phyloP scores from a whole-genome alignment of 2,113 vertebrate genomes.

The Bufo gargarizans region DNA sequence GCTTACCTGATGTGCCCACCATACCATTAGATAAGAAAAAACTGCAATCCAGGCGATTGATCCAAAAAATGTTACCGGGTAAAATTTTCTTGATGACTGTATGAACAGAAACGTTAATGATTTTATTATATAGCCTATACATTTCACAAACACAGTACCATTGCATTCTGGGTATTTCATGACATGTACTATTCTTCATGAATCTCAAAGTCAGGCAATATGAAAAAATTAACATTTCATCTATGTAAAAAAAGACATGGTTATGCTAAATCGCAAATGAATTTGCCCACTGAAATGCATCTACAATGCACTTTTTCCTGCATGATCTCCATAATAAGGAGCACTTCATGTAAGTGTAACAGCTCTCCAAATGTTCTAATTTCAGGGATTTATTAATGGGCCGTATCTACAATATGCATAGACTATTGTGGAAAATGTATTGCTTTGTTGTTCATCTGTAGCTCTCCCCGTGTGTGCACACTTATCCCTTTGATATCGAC shows the following conservation, averaged over 20 bases:
- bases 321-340: constrained; percentile 15
- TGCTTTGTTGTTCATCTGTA: constrained; percentile 2
- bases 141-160: neutral
- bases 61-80: constrained; percentile 90
- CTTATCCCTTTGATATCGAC: constrained; percentile 34
- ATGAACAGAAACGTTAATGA: constrained; percentile 62
- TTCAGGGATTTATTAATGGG: neutral
- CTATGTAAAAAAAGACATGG: neutral
- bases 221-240: neutral
- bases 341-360: neutral
- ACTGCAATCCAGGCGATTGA: constrained; percentile 91
- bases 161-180: neutral
- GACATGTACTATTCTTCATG: neutral
- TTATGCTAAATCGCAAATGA: neutral
- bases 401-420: constrained; percentile 8
- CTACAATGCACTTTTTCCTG: neutral
- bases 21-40: constrained; percentile 98
- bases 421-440: neutral
- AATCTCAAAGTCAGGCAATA: neutral
- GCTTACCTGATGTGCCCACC: constrained; percentile 99
- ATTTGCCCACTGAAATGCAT: neutral
- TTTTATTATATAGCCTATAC: neutral
- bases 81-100: constrained; percentile 84
- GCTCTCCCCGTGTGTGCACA: constrained; percentile 3
- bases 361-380: constrained; percentile 4